A percentile compares a stretch with the other conserved stretches of the same genome.
These are phyloP conservation scores for Pseudonaja textilis DNA, from an alignment of 2,113 vertebrate species.

Conservation along the genomic window DNA sequence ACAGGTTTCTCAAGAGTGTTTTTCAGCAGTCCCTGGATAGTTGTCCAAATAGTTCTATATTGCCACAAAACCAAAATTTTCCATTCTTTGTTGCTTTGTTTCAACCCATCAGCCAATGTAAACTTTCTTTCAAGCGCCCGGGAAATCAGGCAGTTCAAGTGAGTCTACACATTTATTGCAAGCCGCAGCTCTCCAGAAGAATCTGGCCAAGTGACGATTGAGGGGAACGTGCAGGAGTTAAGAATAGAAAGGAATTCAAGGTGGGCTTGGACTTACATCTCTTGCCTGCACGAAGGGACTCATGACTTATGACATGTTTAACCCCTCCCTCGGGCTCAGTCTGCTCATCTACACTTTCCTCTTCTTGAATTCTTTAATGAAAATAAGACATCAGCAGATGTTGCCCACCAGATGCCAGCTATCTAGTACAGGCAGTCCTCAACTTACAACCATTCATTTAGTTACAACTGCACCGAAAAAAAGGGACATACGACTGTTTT, in stretches of 20 bases:
- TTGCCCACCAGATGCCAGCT: not conserved
- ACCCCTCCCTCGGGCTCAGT: not conserved
- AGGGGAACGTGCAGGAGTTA: not conserved
- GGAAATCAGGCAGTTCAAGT: not conserved
- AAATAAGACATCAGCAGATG: not conserved
- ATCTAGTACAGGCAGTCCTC: not conserved
- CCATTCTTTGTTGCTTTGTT: not conserved
- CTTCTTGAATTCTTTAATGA: constrained; percentile 7
- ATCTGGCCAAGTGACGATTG: not conserved
- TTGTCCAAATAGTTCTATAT: not conserved
- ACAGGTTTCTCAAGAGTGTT: not conserved
- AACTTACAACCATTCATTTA: not conserved
- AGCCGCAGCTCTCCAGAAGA: not conserved
- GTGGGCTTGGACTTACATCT: not conserved
- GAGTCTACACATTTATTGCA: not conserved
- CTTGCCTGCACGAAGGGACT: not conserved
- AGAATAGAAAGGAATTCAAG: not conserved
- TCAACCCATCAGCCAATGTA: not conserved
- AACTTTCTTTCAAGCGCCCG: not conserved
- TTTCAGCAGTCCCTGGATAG: not conserved
- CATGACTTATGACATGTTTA: not conserved
- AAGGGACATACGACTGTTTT: not conserved
- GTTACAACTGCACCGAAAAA: not conserved
- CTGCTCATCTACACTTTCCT: not conserved
- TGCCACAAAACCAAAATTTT: not conserved